Evolutionary conservation across 1,140 invertebrate genomes (phyloP), one percentile per base, ranked within the genome.

Genomic region (Rhysida immarginata): DNA sequence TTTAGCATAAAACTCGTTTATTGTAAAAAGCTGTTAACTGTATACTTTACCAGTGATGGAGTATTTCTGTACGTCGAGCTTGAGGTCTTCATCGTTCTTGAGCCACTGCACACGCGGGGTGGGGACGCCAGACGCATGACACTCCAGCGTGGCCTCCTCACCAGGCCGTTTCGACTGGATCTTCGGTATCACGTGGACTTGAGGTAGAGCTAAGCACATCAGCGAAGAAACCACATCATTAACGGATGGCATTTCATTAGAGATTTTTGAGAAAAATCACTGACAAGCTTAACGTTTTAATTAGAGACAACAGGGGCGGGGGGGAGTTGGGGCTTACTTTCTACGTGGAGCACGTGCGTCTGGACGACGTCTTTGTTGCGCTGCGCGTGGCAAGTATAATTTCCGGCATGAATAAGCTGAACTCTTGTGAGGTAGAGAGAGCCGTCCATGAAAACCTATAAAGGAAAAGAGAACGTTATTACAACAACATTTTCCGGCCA

Each of bases 301-400:
- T n/a, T n/a, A n/a, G n/a, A n/a, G n/a, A n/a, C n/a, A n/a, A n/a
- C n/a, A n/a, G n/a, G n/a, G n/a, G n/a, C n/a, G n/a, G n/a, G n/a
- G n/a, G n/a, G n/a, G n/a, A 35, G 16, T 16, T 46, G 23, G 49
- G 20, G 78, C 83, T 79, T 70, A 87, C 84, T 83, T 67, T 85
- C 81, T 23, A 87, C 81, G 26, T 78, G 80, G 3, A 87, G 74
- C 11, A 83, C 72, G 64, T 87, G 84, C 2, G 83, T 82, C 66
- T 87, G 84, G 42, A 83, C 78, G 21, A 86, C 77, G 61, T 83
- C 80, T 35, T 80, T 78, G 65, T 85, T 84, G 26, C 81, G 74
- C 59, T 82, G 75, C 23, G 84, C 83, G 63, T 85, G 79, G 66
- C 85, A 88, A 0, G 82, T 83, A 68, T 85, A 87, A 73, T 88